A percentile compares a stretch with the other conserved stretches of the same genome.
Evolutionary conservation across 2,797 vertebrate species (phyloP).

Genomic region (Typhlichthys eigenmanni): DNA sequence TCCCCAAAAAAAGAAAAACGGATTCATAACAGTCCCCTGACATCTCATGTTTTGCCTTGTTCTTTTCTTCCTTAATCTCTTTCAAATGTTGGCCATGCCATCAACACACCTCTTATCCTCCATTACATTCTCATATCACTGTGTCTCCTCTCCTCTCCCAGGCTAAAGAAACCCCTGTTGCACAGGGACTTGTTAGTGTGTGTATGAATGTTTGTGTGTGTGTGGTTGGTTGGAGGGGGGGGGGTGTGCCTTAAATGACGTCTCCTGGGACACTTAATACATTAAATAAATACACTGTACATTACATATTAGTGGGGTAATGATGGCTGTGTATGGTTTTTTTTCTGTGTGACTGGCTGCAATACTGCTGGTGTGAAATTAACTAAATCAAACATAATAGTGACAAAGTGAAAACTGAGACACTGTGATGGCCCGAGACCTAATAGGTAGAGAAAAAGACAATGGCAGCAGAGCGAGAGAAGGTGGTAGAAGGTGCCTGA

Average conservation of each 20-base stretch:
- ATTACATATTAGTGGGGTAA: too few species aligned
- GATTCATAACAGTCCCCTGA: constrained; percentile 45
- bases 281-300: not conserved
- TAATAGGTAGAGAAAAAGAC: not conserved
- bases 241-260: constrained; percentile 6
- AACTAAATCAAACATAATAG: too few species aligned
- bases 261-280: not conserved
- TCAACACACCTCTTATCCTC: constrained; percentile 9
- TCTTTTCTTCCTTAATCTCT: not conserved
- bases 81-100: constrained; percentile 1
- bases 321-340: too few species aligned
- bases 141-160: not conserved
- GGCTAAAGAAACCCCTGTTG: constrained; percentile 12
- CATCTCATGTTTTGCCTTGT: constrained; percentile 6
- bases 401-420: too few species aligned
- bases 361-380: too few species aligned
- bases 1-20: not conserved
- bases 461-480: not conserved
- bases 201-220: not conserved
- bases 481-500: not conserved
- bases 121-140: not conserved
- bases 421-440: too few species aligned
- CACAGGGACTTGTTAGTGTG: not conserved
- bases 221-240: not conserved
- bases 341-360: too few species aligned